Evolutionary conservation across 2,888 invertebrate genomes (phyloP), one percentile per base, ranked within the genome.

Genomic region (Lasioglossum oenotherae): DNA sequence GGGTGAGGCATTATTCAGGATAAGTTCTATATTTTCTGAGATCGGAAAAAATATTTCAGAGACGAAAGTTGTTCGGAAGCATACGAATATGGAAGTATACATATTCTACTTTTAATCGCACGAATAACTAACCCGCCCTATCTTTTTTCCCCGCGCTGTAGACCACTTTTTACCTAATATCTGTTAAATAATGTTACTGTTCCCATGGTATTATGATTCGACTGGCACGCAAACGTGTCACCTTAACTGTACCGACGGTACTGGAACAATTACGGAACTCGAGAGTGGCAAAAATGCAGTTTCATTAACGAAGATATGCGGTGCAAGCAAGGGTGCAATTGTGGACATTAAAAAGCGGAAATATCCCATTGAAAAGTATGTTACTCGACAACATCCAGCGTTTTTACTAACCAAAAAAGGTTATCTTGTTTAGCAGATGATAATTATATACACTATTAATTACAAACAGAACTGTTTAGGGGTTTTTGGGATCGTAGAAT

Each of bases 251-350:
- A 23, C 67, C 23, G 19, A 67, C 67, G 8, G 67, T 23, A 4
- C 35, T 67, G 35, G 38, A 67, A 38, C 31, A 38, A 67, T 67
- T 67, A 67, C 67, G 67, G 67, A 19, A 67, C 67, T 19, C 23
- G 38, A 35, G 67, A 67, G 19, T 23, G 31, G 67, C 10, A 67
- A 67, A 67, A 67, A 35, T 35, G 35, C 67, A 3, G 67, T 19
- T 67, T 19, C 67, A 67, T 67, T 67, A 67, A 67, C 23, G 67
- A 67, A 67, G 35, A 67, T 67, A 35, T 35, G 67, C 67, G 67
- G 67, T 35, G 35, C 23, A 38, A 38, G 35, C 67, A 38, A 19
- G 23, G 35, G 67, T 67, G 23, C 67, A 67, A 67, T 67, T 67
- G 67, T 35, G 35, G 67, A 67, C 67, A 67, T 23, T 23, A 38